Base-by-base conservation (phyloP, 37 sponge, comb jelly and placozoan species). In the Oscarella lobularis region DNA sequence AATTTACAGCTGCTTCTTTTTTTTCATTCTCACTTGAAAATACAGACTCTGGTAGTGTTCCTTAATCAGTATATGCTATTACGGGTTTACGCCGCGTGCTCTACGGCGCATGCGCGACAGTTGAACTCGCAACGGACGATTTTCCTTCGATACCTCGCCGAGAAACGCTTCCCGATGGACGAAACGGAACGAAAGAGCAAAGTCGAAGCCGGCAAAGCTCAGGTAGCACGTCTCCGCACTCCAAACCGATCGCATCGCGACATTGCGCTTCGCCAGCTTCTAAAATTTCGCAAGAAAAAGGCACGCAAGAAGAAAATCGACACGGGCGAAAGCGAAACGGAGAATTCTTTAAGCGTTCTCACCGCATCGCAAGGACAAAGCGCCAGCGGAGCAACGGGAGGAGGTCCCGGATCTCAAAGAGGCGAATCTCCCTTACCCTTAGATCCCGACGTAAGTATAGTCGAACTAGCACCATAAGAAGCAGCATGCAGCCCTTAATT, bases 141-240 rank as follows among this genome's bases (percentile, higher is more conserved):
- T n/a, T n/a, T n/a, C n/a, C n/a, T n/a, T n/a, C n/a, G n/a, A n/a
- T n/a, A n/a, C n/a, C n/a, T n/a, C n/a, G n/a, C n/a, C n/a, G n/a
- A n/a, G n/a, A n/a, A n/a, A n/a, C n/a, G n/a, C n/a, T n/a, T n/a
- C n/a, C n/a, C n/a, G 20, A 48, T 48, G 60, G 60, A 48, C 20
- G 60, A 48, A 48, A 20, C 9, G 20, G 60, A 48, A 20, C 9
- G 60, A 48, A 48, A 48, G 20, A 48, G 60, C 60, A 48, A 48
- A 48, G 14, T 48, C 14, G 60, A 48, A 48, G 60, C 60, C 60
- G 60, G 60, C 14, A 48, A 48, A 48, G 60, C 60, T 48, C 60
- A 48, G 60, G 60, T 48, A 48, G 20, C 60, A 27, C 20, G 20
- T n/a, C n/a, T n/a, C n/a, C n/a, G n/a, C n/a, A n/a, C n/a, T n/a